A percentile compares a stretch with the other conserved stretches of the same genome.
Evolutionary conservation across 2,888 invertebrate genomes (phyloP).

Genomic region (Girardia tigrina): DNA sequence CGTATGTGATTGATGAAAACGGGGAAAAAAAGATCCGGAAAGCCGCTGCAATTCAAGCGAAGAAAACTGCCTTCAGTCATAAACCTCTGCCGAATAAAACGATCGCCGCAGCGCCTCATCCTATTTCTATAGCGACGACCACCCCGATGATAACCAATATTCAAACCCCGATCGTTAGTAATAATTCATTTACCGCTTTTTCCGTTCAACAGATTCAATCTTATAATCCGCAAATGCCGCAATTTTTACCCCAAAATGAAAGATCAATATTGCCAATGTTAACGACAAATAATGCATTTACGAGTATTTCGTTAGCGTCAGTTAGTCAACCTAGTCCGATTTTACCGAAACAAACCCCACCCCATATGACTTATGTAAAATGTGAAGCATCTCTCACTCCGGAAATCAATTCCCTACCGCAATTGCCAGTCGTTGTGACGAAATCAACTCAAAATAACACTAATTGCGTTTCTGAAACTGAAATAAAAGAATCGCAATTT

Average conservation of each 20-base stretch:
- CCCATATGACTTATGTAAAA: not conserved
- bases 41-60: slow-evolving; percentile 2
- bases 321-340: slow-evolving; percentile 9
- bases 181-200: slow-evolving; percentile 10
- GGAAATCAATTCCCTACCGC: slow-evolving; percentile 8
- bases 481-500: not conserved
- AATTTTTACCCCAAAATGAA: slow-evolving; percentile 3
- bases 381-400: slow-evolving; percentile 23
- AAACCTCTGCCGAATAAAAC: not conserved
- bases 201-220: not conserved
- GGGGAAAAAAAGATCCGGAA: slow-evolving; percentile 29
- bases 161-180: slow-evolving; percentile 9
- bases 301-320: not conserved
- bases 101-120: not conserved
- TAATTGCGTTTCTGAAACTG: not conserved
- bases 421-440: not conserved
- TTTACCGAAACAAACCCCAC: slow-evolving; percentile 10
- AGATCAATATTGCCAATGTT: not conserved
- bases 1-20: slow-evolving; percentile 31
- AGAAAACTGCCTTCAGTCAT: not conserved
- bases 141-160: slow-evolving; percentile 16
- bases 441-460: not conserved
- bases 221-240: not conserved
- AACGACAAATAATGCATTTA: not conserved
- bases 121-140: not conserved